A percentile compares a stretch with the other conserved stretches of the same genome.
Conservation (phyloP, 1,140 invertebrate genomes). For the Drosophila nannoptera region DNA sequence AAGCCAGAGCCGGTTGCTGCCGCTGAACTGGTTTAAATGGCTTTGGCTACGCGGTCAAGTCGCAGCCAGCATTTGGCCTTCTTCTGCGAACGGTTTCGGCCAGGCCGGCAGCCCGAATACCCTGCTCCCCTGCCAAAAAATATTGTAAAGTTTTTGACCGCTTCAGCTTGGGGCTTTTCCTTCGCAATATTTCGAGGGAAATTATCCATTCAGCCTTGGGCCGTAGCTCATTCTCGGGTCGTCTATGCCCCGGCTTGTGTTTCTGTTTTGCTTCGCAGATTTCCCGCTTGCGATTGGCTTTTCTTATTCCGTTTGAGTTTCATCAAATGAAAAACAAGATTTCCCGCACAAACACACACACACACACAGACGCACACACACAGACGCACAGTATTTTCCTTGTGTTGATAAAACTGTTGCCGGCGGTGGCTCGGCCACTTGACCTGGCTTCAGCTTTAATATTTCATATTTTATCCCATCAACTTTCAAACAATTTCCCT, state of each 20-base stretch:
- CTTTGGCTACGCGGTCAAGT: constrained; percentile 32
- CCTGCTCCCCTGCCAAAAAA: not conserved
- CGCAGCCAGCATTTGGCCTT: constrained; percentile 20
- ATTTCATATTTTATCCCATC: too few relatives aligned
- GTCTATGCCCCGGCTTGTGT: not conserved
- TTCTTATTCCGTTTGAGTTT: not conserved
- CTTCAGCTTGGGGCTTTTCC: too few relatives aligned
- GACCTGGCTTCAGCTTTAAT: not conserved
- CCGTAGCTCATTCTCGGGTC: constrained; percentile 3
- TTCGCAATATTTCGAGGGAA: too few relatives aligned
- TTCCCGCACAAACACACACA: constrained; percentile 1
- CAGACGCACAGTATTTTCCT: too few relatives aligned
- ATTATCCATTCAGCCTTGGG: too few relatives aligned
- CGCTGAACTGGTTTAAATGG: constrained; percentile 61
- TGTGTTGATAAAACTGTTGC: too few relatives aligned
- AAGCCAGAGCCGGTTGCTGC: constrained; percentile 1
- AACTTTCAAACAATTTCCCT: too few relatives aligned
- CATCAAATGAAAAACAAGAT: constrained; percentile 22
- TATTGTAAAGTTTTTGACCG: too few relatives aligned
- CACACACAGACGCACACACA: too few relatives aligned
- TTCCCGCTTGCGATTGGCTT: constrained; percentile 3
- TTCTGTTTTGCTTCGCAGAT: constrained; percentile 3
- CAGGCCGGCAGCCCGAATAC: not conserved
- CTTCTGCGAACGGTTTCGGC: constrained; percentile 1
- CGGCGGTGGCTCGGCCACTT: too few relatives aligned